These are phyloP conservation scores for Cyclophora punctaria DNA, from an alignment of 2,888 invertebrate species.

Conservation along the genomic window DNA sequence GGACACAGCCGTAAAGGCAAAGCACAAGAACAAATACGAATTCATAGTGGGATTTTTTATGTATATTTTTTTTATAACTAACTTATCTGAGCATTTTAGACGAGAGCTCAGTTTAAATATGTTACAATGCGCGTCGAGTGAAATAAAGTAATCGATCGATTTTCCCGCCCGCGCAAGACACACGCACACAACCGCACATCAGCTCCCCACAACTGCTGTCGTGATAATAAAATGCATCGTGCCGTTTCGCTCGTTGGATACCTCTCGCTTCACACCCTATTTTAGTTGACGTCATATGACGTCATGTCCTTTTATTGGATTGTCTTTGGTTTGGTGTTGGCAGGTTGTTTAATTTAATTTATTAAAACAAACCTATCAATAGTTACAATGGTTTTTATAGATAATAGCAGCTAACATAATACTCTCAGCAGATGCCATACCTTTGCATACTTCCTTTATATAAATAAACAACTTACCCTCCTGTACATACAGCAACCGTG, in stretches of 20 bases:
- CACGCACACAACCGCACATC: constrained; percentile 10
- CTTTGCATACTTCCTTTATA: too few species aligned
- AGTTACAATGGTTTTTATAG: too few species aligned
- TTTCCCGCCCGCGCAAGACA: constrained; percentile 43
- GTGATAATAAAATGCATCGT: not conserved
- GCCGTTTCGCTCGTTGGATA: not conserved
- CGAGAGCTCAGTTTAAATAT: constrained; percentile 15
- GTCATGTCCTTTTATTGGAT: too few species aligned
- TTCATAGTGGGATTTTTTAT: constrained; percentile 28
- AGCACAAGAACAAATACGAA: constrained; percentile 33
- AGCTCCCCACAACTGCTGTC: not conserved
- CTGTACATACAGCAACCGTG: too few species aligned
- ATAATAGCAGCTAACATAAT: too few species aligned
- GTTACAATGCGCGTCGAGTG: constrained; percentile 16
- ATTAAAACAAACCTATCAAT: too few species aligned
- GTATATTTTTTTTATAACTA: constrained; percentile 8
- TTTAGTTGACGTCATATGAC: not conserved
- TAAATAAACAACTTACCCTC: too few species aligned
- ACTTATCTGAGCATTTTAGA: constrained; percentile 25
- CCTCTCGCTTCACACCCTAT: not conserved
- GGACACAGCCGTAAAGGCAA: constrained; percentile 40
- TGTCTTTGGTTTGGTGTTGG: too few species aligned
- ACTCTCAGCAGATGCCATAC: too few species aligned
- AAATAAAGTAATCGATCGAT: constrained; percentile 44
- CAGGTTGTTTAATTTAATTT: too few species aligned